Percentiles rank a stretch among this genome's conserved stretches.
Conservation (phyloP, 2,888 invertebrate genomes). For the Merodon equestris region DNA sequence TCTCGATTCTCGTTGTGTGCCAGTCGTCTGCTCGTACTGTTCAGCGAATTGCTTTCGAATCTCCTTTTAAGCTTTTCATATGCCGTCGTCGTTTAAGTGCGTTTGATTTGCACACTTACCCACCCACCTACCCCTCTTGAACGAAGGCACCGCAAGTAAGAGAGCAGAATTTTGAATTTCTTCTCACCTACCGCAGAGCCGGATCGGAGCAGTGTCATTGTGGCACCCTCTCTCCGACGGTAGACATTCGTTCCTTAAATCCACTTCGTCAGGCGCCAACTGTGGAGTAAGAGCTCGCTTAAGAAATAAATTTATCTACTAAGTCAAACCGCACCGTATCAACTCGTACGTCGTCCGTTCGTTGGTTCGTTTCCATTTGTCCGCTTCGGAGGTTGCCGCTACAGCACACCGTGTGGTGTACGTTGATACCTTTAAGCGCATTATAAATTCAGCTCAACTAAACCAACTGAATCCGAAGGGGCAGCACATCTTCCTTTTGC, state of each 20-base stretch:
- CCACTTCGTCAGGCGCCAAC: constrained; percentile 51
- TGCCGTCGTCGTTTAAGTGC: constrained; percentile 23
- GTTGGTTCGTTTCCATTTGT: constrained; percentile 14
- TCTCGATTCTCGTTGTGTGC: constrained; percentile 6
- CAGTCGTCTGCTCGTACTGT: constrained; percentile 5
- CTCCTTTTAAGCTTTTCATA: too few relatives aligned
- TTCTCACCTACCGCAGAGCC: constrained; percentile 45
- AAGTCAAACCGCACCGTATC: constrained; percentile 35
- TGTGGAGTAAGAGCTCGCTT: constrained; percentile 14
- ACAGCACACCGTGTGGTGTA: not conserved
- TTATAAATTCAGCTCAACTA: constrained; percentile 61
- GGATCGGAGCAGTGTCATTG: constrained; percentile 43
- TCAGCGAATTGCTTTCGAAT: constrained; percentile 4
- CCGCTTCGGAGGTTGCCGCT: too few relatives aligned
- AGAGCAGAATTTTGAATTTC: constrained; percentile 23
- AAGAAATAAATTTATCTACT: constrained; percentile 50
- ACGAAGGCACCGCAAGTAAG: not conserved
- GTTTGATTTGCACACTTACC: constrained; percentile 12
- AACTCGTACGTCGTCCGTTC: constrained; percentile 5
- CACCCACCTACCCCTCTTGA: not conserved
- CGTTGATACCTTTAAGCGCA: constrained; percentile 36
- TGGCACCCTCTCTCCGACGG: constrained; percentile 43
- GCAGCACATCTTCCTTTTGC: not conserved
- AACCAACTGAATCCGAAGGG: constrained; percentile 50
- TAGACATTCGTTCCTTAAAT: constrained; percentile 34